These are phyloP conservation scores for Selenia dentaria DNA, from an alignment of 2,888 invertebrate species.

Conservation along the genomic window DNA sequence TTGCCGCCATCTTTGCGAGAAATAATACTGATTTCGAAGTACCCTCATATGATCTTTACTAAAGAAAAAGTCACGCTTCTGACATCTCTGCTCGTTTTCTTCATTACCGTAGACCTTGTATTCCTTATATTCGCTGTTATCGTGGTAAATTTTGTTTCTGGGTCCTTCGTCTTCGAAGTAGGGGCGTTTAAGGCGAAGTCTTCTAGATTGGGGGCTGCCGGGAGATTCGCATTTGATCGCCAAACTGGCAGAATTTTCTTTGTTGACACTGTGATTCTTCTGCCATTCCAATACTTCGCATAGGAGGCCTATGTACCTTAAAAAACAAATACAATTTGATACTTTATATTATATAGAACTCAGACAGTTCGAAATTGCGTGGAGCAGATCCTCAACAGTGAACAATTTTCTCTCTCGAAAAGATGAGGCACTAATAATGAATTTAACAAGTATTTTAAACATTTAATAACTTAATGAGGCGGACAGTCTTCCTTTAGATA, in stretches of 20 bases:
- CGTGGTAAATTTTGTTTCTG: constrained; percentile 53
- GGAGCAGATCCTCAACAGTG: too few relatives aligned
- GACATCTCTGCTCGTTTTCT: constrained; percentile 66
- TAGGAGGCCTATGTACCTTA: constrained; percentile 93
- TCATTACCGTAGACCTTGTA: constrained; percentile 64
- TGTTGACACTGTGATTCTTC: constrained; percentile 80
- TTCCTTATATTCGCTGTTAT: constrained; percentile 48
- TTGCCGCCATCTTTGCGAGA: constrained; percentile 69
- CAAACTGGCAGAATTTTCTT: constrained; percentile 69
- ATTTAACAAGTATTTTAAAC: too few relatives aligned
- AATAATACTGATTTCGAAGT: constrained; percentile 67
- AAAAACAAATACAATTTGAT: too few relatives aligned
- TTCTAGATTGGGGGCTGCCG: constrained; percentile 61
- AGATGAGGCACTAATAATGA: too few relatives aligned
- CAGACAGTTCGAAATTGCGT: too few relatives aligned
- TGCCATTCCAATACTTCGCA: constrained; percentile 96
- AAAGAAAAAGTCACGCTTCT: constrained; percentile 59
- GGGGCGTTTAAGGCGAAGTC: constrained; percentile 64
- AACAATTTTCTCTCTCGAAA: too few relatives aligned
- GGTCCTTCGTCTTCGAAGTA: constrained; percentile 61
- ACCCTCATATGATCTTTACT: constrained; percentile 68
- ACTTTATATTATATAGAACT: too few relatives aligned
- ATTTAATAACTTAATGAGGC: too few relatives aligned
- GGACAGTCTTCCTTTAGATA: too few relatives aligned
- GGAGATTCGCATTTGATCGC: constrained; percentile 84